These are phyloP conservation scores for Mesembrinibis cayennensis DNA, from an alignment of 2,113 vertebrate genomes.

Conservation along the genomic window DNA sequence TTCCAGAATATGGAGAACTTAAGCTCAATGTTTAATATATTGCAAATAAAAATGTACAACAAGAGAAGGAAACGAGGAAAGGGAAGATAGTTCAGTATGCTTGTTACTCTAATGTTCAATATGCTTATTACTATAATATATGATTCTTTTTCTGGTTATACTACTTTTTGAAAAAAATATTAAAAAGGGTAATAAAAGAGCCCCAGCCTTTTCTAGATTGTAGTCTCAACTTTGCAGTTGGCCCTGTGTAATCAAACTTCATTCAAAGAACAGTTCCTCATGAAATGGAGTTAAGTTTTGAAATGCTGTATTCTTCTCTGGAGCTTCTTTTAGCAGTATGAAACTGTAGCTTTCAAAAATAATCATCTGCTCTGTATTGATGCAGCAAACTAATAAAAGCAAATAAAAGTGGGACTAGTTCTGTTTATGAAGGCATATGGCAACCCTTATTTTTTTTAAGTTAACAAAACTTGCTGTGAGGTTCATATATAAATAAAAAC, in stretches of 20 bases:
- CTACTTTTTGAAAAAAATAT: not conserved
- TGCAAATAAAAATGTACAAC: not conserved
- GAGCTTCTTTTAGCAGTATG: not conserved
- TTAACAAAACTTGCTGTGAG: not conserved
- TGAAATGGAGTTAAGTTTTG: not conserved
- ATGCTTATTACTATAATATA: not conserved
- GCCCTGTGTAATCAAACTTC: not conserved
- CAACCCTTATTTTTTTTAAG: not conserved
- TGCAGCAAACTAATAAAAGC: constrained; percentile 49
- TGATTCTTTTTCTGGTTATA: not conserved
- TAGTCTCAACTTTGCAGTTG: not conserved
- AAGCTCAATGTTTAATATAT: not conserved
- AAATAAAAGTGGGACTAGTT: constrained; percentile 3
- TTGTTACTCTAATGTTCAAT: not conserved
- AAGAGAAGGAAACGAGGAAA: not conserved
- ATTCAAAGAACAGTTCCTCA: not conserved
- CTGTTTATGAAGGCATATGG: constrained; percentile 30
- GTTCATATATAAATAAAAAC: constrained; percentile 31
- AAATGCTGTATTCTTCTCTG: not conserved
- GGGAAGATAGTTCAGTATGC: not conserved
- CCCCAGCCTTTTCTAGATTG: not conserved
- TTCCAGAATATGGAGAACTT: not conserved
- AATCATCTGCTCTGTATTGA: not conserved
- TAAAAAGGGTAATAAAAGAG: accelerated
- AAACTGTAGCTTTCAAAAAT: constrained; percentile 1